Conservation (phyloP, 2,113 vertebrate genomes). For the Alligator sinensis region DNA sequence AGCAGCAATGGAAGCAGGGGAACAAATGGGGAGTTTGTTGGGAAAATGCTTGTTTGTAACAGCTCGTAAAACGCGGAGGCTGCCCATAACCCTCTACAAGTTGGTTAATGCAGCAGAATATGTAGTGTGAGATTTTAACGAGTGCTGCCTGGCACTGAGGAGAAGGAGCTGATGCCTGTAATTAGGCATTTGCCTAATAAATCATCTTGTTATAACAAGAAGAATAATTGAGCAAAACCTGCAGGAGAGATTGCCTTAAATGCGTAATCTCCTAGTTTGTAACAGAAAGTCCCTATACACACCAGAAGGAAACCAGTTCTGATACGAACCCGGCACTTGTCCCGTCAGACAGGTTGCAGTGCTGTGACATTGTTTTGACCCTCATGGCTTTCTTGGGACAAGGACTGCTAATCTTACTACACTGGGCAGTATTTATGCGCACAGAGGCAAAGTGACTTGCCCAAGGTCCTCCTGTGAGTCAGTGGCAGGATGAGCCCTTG, state of each 20-base stretch:
- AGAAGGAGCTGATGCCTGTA: slow-evolving; percentile 44
- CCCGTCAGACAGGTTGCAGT: rapidly evolving
- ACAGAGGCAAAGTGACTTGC: background rate
- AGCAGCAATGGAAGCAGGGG: background rate
- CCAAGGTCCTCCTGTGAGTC: background rate
- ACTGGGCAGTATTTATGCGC: background rate
- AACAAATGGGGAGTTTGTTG: background rate
- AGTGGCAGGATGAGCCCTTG: background rate
- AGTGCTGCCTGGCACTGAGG: background rate
- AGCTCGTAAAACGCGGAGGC: slow-evolving; percentile 42
- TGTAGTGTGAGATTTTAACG: slow-evolving; percentile 33
- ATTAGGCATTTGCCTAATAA: slow-evolving; percentile 60
- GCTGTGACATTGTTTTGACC: rapidly evolving
- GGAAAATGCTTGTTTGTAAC: slow-evolving; percentile 28
- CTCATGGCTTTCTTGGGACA: rapidly evolving
- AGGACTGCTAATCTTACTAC: background rate
- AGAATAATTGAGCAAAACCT: background rate
- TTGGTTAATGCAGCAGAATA: slow-evolving; percentile 63
- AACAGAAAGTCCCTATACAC: too few species aligned
- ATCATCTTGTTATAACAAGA: background rate
- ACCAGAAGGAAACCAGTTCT: background rate
- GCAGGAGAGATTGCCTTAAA: background rate
- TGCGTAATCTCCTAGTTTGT: background rate
- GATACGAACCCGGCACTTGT: background rate
- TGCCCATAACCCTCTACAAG: background rate